Conservation (phyloP, 2,888 invertebrate genomes). For the Pseudococcus longispinus region DNA sequence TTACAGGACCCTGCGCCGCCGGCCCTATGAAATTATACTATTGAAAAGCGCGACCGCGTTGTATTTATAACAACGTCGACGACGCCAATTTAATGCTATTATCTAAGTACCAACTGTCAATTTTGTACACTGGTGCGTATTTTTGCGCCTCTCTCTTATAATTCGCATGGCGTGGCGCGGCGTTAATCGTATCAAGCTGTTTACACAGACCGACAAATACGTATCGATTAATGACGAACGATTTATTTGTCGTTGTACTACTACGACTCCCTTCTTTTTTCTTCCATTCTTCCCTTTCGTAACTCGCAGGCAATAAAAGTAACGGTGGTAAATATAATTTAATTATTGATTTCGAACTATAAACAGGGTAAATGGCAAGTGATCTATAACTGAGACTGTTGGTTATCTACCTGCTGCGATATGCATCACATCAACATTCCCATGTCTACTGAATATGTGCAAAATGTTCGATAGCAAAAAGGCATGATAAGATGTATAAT, state of each 20-base stretch:
- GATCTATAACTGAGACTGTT: not conserved
- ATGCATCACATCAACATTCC: too few relatives aligned
- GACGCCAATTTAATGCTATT: slow-evolving; percentile 55
- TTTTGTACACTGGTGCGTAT: not conserved
- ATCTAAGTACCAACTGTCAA: slow-evolving; percentile 56
- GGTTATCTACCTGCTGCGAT: not conserved
- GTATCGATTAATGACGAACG: slow-evolving; percentile 48
- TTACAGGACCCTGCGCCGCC: slow-evolving; percentile 18
- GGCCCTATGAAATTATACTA: not conserved
- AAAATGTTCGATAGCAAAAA: too few relatives aligned
- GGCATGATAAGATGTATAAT: too few relatives aligned
- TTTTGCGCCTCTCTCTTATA: not conserved
- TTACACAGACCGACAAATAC: slow-evolving; percentile 48
- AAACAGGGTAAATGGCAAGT: not conserved
- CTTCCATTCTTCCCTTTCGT: not conserved
- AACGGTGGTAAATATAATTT: not conserved
- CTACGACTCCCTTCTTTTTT: not conserved
- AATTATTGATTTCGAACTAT: not conserved
- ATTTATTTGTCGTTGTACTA: slow-evolving; percentile 13
- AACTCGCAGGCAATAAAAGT: not conserved
- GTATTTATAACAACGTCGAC: not conserved
- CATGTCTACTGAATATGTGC: too few relatives aligned
- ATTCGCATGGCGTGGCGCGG: not conserved
- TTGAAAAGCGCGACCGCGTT: not conserved
- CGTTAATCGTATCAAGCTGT: slow-evolving; percentile 55